Conservation (phyloP, 2,113 vertebrate species). For the Neotragus pygmaeus region DNA sequence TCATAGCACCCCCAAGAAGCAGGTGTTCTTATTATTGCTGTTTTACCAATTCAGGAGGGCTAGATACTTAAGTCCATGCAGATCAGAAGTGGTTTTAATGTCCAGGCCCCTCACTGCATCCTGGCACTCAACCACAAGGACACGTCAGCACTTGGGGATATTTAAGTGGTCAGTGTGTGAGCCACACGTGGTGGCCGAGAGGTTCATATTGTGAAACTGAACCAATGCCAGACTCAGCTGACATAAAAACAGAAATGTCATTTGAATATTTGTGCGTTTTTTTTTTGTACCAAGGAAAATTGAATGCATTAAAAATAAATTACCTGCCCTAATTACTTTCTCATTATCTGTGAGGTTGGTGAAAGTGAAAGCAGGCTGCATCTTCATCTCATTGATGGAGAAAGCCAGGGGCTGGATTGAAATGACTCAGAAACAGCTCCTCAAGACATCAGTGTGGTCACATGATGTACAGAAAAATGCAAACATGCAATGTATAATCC, state of each 20-base stretch:
- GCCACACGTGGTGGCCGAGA: rapidly evolving
- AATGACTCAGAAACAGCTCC: too few relatives aligned
- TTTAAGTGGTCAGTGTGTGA: background rate
- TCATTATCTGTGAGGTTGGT: background rate
- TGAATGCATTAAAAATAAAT: background rate
- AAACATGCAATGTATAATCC: background rate
- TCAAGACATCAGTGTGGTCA: too few relatives aligned
- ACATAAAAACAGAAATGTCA: background rate
- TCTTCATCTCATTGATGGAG: background rate
- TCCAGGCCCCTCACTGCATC: background rate
- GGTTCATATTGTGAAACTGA: background rate
- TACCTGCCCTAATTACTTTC: background rate
- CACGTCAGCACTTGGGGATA: background rate
- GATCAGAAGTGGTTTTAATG: background rate
- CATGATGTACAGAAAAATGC: background rate
- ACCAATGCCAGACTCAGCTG: background rate
- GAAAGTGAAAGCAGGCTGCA: background rate
- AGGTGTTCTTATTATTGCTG: background rate
- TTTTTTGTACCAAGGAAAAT: constrained; percentile 12
- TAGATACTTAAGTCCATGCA: background rate
- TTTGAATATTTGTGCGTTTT: background rate
- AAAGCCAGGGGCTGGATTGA: background rate
- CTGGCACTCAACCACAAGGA: too few relatives aligned
- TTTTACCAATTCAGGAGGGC: background rate
- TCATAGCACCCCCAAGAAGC: background rate